Conservation (phyloP, 2,113 vertebrate species). For the Eurypyga helias region DNA sequence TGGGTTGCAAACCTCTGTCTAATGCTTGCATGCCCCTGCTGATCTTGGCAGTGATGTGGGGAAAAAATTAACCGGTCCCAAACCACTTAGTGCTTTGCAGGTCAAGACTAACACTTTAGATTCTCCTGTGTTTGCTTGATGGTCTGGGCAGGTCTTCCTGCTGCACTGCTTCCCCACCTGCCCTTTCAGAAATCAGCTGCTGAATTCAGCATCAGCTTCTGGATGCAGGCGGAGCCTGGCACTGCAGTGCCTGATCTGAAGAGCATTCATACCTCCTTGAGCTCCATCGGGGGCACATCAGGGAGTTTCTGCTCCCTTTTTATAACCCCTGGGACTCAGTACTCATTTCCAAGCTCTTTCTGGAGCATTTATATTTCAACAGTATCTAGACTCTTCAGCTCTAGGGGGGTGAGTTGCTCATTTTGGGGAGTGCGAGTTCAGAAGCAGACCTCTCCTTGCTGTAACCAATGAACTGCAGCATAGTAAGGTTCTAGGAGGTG, state of each 20-base stretch:
- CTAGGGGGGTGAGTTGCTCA: not conserved
- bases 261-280: not conserved
- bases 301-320: not conserved
- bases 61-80: not conserved
- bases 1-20: not conserved
- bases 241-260: not conserved
- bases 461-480: not conserved
- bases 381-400: not conserved
- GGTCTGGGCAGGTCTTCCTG: not conserved
- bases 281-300: not conserved
- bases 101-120: not conserved
- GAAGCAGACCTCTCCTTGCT: not conserved
- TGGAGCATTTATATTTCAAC: not conserved
- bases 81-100: not conserved
- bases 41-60: not conserved
- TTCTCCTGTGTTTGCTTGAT: not conserved
- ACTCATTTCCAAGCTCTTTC: not conserved
- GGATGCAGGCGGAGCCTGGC: too few relatives aligned
- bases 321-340: not conserved
- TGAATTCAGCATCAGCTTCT: not conserved
- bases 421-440: not conserved
- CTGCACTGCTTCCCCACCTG: not conserved
- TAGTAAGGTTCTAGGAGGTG: not conserved
- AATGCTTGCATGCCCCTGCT: accelerated
- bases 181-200: not conserved